Evolutionary conservation across 2,888 invertebrate genomes (phyloP).

Genomic region (Chrysopilus asiliformis): DNA sequence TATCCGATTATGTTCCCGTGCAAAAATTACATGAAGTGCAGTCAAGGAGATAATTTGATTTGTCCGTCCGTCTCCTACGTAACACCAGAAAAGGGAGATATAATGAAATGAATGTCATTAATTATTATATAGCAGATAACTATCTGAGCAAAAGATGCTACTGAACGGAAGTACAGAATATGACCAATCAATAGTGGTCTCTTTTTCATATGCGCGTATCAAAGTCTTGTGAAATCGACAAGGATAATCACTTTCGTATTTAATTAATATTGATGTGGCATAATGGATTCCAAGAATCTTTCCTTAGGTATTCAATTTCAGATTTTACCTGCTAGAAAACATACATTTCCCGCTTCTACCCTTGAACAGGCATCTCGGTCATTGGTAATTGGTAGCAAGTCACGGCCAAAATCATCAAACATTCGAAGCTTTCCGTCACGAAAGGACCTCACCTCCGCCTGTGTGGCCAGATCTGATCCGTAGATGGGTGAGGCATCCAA

Average conservation of each 20-base stretch:
- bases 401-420: slow-evolving; percentile 51
- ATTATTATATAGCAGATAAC: too few relatives aligned
- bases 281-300: too few relatives aligned
- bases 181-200: too few relatives aligned
- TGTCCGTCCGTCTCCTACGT: slow-evolving; percentile 56
- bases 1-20: slow-evolving; percentile 69
- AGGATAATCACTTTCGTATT: too few relatives aligned
- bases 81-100: too few relatives aligned
- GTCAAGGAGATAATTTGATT: slow-evolving; percentile 68
- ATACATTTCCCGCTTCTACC: slow-evolving; percentile 43
- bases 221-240: too few relatives aligned
- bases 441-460: slow-evolving; percentile 44
- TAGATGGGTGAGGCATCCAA: slow-evolving; percentile 63
- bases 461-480: slow-evolving; percentile 48
- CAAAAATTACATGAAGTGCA: slow-evolving; percentile 56
- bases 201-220: too few relatives aligned
- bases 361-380: slow-evolving; percentile 52
- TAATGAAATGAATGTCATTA: too few relatives aligned
- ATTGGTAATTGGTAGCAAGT: slow-evolving; percentile 49
- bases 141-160: too few relatives aligned
- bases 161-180: too few relatives aligned
- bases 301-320: too few relatives aligned
- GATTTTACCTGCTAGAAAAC: slow-evolving; percentile 40
- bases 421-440: slow-evolving; percentile 47
- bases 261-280: too few relatives aligned